Evolutionary conservation across 2,888 invertebrate genomes (phyloP).

Genomic region (Drosophila diplacantha): DNA sequence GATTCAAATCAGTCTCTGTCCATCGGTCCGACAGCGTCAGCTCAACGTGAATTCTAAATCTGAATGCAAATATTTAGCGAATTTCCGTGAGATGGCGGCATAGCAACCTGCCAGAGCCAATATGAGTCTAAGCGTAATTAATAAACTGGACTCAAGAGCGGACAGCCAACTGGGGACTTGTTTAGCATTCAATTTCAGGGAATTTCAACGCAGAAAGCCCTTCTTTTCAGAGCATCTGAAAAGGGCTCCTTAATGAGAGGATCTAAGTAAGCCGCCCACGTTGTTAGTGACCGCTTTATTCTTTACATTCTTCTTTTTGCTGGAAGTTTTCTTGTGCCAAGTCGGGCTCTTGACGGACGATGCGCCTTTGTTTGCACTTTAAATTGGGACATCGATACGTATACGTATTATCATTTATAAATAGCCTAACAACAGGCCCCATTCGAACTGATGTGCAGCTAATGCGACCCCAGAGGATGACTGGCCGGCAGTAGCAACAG

Average conservation of each 20-base stretch:
- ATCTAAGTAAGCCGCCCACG: conserved; percentile 12
- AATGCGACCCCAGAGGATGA: conserved; percentile 69
- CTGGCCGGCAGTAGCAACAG: conserved; percentile 39
- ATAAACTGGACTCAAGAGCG: conserved; percentile 11
- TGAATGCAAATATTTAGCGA: conserved; percentile 3
- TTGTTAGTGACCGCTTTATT: conserved; percentile 22
- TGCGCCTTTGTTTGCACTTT: conserved; percentile 56
- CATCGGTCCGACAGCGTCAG: conserved; percentile 7
- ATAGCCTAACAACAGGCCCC: conserved; percentile 64
- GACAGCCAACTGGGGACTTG: not conserved
- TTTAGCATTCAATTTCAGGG: not conserved
- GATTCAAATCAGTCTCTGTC: conserved; percentile 38
- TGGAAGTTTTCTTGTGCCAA: not conserved
- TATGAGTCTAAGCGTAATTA: conserved; percentile 7
- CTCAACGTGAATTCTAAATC: not conserved
- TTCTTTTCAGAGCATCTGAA: conserved; percentile 3
- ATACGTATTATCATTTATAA: conserved; percentile 74
- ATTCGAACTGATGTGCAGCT: conserved; percentile 69
- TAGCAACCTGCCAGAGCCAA: not conserved
- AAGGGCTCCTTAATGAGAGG: conserved; percentile 16
- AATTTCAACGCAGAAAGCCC: not conserved
- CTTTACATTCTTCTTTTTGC: conserved; percentile 14
- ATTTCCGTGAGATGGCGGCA: not conserved
- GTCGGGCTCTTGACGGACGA: conserved; percentile 16
- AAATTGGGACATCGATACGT: conserved; percentile 60